These are phyloP conservation scores for Tinamus guttatus DNA, from an alignment of 2,113 vertebrate species.

Conservation along the genomic window DNA sequence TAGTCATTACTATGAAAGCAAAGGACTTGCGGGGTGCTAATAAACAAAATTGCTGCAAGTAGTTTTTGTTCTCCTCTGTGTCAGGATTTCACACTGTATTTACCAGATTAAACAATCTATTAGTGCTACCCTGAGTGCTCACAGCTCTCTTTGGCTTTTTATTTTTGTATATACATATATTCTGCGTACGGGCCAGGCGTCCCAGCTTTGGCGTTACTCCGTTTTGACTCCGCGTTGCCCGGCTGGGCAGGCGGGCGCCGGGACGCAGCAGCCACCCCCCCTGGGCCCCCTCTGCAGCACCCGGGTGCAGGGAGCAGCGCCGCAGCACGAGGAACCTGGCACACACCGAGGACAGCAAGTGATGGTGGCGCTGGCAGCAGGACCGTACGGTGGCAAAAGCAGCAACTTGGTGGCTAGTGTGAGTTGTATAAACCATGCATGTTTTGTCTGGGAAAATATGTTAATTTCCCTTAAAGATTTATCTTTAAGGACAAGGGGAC, in stretches of 20 bases:
- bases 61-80: background rate
- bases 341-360: constrained; percentile 74
- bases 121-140: background rate
- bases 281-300: too few species aligned
- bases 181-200: background rate
- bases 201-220: background rate
- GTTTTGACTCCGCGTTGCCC: background rate
- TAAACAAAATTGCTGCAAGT: background rate
- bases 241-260: constrained; percentile 6
- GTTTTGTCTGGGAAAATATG: background rate
- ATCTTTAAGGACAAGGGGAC: background rate
- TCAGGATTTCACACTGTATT: background rate
- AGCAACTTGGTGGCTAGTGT: background rate
- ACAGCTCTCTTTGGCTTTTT: background rate
- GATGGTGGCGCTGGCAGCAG: background rate
- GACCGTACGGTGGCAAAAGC: background rate
- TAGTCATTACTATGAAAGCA: background rate
- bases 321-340: background rate
- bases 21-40: background rate
- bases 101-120: background rate
- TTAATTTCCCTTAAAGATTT: background rate
- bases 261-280: background rate
- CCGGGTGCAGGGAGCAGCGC: background rate
- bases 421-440: background rate
- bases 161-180: background rate